Evolutionary conservation across 2,888 invertebrate species (phyloP).

Genomic region (Pristionchus arcanus): DNA sequence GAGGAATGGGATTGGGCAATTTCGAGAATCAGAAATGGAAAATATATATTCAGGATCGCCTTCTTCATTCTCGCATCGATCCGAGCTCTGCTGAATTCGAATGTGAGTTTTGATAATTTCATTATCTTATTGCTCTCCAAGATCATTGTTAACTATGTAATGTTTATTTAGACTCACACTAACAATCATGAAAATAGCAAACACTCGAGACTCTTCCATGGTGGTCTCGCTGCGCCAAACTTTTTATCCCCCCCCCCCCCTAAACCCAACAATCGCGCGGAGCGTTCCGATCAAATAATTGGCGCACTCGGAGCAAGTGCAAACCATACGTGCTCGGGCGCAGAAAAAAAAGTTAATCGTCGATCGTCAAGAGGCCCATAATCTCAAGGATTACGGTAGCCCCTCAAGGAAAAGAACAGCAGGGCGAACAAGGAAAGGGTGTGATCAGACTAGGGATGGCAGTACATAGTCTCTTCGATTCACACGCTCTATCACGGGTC

Average conservation of each 20-base stretch:
- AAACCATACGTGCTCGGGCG: neutral
- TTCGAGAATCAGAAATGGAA: neutral
- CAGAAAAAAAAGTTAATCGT: constrained; percentile 33
- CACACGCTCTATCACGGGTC: too few relatives aligned
- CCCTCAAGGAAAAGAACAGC: too few relatives aligned
- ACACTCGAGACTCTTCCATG: too few relatives aligned
- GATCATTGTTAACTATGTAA: too few relatives aligned
- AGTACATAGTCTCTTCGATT: too few relatives aligned
- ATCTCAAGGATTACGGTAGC: constrained; percentile 21
- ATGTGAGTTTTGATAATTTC: constrained; percentile 72
- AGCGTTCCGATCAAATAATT: constrained; percentile 25
- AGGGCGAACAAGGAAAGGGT: neutral
- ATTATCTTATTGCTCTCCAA: too few relatives aligned
- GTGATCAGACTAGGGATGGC: neutral
- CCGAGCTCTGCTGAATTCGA: constrained; percentile 75
- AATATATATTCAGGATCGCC: constrained; percentile 56
- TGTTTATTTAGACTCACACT: too few relatives aligned
- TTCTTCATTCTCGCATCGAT: constrained; percentile 73
- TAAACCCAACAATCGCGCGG: neutral
- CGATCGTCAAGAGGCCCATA: constrained; percentile 20
- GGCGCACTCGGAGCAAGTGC: neutral
- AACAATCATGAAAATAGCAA: too few relatives aligned
- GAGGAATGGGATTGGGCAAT: neutral
- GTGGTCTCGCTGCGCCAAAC: too few relatives aligned
- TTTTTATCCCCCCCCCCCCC: neutral